Evolutionary conservation across 1,140 invertebrate species (phyloP).

Genomic region (Radopholus similis): DNA sequence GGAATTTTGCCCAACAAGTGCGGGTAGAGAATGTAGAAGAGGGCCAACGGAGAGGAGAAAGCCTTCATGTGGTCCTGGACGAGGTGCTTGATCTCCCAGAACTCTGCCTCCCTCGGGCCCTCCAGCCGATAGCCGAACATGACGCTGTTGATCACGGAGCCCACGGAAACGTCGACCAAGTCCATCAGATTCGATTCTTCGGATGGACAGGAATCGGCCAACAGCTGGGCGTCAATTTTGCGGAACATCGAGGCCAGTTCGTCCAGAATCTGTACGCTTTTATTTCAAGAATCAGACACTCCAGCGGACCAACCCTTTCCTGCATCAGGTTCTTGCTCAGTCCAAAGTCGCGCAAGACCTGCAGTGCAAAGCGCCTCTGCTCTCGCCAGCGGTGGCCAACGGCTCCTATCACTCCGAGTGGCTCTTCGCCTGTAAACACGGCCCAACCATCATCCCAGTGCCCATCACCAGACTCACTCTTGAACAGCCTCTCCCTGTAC

Average conservation of each 20-base stretch:
- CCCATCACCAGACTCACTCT: not conserved
- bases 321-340: conserved; percentile 43
- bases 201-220: too few species aligned
- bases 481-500: conserved; percentile 8
- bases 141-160: conserved; percentile 31
- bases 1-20: too few species aligned
- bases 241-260: conserved; percentile 31
- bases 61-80: not conserved
- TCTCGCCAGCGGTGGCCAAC: conserved; percentile 37
- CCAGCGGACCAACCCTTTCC: conserved; percentile 8
- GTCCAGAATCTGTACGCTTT: conserved; percentile 15
- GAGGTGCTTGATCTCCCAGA: not conserved
- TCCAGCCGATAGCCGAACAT: conserved; percentile 38
- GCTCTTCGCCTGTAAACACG: conserved; percentile 25
- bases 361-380: conserved; percentile 45
- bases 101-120: not conserved
- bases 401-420: conserved; percentile 21
- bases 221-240: conserved; percentile 27
- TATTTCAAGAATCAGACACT: not conserved
- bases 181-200: conserved; percentile 15
- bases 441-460: conserved; percentile 5
- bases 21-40: too few species aligned
- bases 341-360: conserved; percentile 43
- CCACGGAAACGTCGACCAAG: conserved; percentile 20
- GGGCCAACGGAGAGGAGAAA: too few species aligned